Base-by-base conservation (phyloP, 2,888 invertebrate genomes). In the Cantharis lateralis region DNA sequence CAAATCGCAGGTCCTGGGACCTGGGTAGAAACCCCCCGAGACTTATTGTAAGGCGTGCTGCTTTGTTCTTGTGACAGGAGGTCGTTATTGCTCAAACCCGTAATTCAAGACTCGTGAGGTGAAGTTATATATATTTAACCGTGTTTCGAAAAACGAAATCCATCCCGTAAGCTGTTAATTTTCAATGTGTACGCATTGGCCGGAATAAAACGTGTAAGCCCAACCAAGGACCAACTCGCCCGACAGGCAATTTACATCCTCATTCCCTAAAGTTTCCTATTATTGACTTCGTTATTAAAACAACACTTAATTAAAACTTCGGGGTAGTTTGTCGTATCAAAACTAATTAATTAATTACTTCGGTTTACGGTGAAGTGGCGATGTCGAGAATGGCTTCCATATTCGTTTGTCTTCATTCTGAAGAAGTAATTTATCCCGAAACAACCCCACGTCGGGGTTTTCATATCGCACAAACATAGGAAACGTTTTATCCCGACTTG, bases 41-140 rank as follows among this genome's bases (percentile, higher is more conserved):
- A 75, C 63, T 79, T 78, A 78, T 78, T 72, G 75, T 71, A 75
- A 75, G 79, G 75, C 77, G 71, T 75, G 77, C 68, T 68, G 20
- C 70, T 69, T 77, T 79, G 71, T 79, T 79, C 75, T 63, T 71
- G 16, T 75, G 79, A 79, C 79, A 78, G 71, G 73, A 74, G 79
- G 77, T 73, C 74, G 77, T 77, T 77, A 75, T 74, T 75, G 74
- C 74, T 75, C 70, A 73, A 75, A 77, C 77, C 70, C 75, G 75
- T 79, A 79, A 79, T 79, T 79, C 77, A 77, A 75, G 74, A 71
- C 70, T 71, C 71, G 77, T 76, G 71, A 73, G 73, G 73, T 75
- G 75, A 71, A 74, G 64, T 74, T 70, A 66, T 70, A 74, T 74
- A 48, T 48, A 48, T 48, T 74, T 70, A 74, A 74, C 70, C 70